phyloP scores from a whole-genome alignment of 2,797 vertebrate genomes.

The Sylvia borin region DNA sequence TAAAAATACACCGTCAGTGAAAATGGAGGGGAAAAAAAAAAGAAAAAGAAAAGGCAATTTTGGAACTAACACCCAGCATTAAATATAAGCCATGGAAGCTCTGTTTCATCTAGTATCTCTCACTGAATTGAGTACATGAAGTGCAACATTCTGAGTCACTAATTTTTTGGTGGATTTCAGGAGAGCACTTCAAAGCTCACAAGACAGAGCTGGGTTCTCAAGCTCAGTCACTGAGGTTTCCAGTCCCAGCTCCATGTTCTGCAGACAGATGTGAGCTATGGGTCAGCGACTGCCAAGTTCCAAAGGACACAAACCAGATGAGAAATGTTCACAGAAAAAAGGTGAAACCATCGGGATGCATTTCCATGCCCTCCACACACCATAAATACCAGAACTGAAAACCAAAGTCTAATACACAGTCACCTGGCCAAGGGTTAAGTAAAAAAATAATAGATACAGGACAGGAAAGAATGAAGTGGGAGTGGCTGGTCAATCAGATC shows the following conservation, averaged over 20 bases:
- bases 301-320: background rate
- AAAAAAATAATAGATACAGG: background rate
- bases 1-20: background rate
- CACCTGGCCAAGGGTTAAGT: background rate
- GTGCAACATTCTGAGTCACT: background rate
- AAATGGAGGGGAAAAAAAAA: background rate
- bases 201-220: background rate
- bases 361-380: background rate
- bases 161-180: background rate
- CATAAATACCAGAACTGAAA: background rate
- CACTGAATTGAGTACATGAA: background rate
- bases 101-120: background rate
- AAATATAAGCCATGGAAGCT: background rate
- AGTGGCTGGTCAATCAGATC: background rate
- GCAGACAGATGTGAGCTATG: background rate
- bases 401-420: background rate
- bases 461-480: background rate
- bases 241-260: background rate
- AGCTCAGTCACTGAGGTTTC: background rate
- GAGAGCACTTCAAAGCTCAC: background rate
- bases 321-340: background rate
- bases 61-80: background rate
- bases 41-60: background rate
- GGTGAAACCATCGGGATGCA: background rate
- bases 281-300: background rate